Conservation (phyloP, 2,888 invertebrate species). For the Baccha elongata region DNA sequence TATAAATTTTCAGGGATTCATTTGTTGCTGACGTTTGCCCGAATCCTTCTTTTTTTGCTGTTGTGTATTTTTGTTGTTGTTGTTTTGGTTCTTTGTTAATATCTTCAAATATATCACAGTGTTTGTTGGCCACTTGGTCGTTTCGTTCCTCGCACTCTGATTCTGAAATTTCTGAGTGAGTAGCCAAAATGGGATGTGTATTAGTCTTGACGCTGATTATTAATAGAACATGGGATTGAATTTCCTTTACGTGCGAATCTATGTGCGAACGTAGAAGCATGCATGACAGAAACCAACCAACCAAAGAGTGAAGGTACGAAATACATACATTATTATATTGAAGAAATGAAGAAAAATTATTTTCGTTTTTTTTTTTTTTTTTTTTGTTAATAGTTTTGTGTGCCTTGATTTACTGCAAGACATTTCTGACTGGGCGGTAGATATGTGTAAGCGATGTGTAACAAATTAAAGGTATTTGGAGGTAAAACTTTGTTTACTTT, state of each 20-base stretch:
- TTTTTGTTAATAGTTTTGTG: slow-evolving; percentile 45
- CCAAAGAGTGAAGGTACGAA: background rate
- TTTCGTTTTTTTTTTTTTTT: slow-evolving; percentile 17
- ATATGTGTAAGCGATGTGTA: slow-evolving; percentile 49
- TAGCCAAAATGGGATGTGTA: slow-evolving; percentile 75
- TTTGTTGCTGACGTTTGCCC: slow-evolving; percentile 39
- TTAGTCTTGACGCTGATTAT: slow-evolving; percentile 71
- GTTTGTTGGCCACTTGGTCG: slow-evolving; percentile 70
- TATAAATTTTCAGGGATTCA: slow-evolving; percentile 49
- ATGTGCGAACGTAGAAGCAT: slow-evolving; percentile 35
- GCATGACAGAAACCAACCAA: slow-evolving; percentile 12
- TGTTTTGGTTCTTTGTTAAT: slow-evolving; percentile 30
- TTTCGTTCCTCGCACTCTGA: slow-evolving; percentile 31
- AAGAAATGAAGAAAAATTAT: slow-evolving; percentile 18
- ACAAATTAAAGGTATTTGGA: background rate
- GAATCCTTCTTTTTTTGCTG: background rate
- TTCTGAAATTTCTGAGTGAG: slow-evolving; percentile 62
- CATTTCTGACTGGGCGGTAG: slow-evolving; percentile 55
- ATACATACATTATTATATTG: too few relatives aligned
- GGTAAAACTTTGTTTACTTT: background rate
- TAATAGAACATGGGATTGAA: slow-evolving; percentile 71
- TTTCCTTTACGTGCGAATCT: slow-evolving; percentile 72
- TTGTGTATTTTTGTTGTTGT: background rate
- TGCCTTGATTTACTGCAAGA: slow-evolving; percentile 64
- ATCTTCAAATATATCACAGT: slow-evolving; percentile 47